phyloP scores from a whole-genome alignment of 2,888 invertebrate species.

The Hydrotaea cyrtoneurina region DNA sequence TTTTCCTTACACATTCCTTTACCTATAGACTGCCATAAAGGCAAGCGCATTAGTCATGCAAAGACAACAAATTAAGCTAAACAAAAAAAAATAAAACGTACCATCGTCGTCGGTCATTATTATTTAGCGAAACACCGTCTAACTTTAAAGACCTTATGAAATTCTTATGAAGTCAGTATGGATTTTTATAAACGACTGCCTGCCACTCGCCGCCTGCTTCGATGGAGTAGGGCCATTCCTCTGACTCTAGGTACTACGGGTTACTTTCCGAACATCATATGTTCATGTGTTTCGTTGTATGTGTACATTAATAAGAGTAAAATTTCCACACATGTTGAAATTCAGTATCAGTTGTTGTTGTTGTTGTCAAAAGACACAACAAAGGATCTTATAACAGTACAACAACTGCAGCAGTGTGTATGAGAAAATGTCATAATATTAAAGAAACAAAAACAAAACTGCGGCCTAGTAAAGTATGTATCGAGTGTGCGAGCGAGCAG shows the following conservation, averaged over 20 bases:
- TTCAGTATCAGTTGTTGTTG: neutral
- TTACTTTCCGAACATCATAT: neutral
- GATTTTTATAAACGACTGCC: neutral
- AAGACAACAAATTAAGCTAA: constrained; percentile 1
- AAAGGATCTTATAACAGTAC: constrained; percentile 48
- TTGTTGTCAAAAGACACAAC: constrained; percentile 6
- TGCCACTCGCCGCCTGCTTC: too few relatives aligned
- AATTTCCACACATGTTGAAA: constrained; percentile 48
- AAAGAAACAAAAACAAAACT: neutral
- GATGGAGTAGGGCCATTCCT: neutral
- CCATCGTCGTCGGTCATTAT: neutral
- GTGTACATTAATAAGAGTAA: neutral
- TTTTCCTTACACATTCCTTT: neutral
- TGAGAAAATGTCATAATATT: neutral
- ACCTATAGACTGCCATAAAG: neutral
- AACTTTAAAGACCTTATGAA: constrained; percentile 8
- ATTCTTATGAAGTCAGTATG: neutral
- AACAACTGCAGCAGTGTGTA: neutral
- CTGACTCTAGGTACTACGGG: neutral
- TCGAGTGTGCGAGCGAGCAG: neutral
- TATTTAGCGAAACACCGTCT: neutral
- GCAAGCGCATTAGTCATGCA: constrained; percentile 9
- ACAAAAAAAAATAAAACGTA: neutral
- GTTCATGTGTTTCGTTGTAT: neutral
- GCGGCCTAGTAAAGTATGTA: too few relatives aligned